A percentile compares a stretch with the other conserved stretches of the same genome.
phyloP scores from a whole-genome alignment of 2,888 invertebrate genomes.

The Nomada lathburiana region DNA sequence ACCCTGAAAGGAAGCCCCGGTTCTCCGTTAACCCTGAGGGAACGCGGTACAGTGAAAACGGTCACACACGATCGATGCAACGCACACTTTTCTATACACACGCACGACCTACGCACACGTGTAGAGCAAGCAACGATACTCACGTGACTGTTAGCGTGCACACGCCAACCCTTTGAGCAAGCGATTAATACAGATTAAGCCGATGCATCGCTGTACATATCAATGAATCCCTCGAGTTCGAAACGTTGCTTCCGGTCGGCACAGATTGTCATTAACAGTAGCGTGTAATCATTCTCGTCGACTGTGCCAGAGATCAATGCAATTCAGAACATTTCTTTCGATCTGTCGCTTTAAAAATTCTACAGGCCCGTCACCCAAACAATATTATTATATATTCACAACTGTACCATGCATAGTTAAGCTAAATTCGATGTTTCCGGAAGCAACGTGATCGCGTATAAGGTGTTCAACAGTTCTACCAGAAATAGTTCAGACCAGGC shows the following conservation, averaged over 20 bases:
- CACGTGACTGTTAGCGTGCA: constrained; percentile 56
- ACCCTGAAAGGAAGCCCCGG: constrained; percentile 62
- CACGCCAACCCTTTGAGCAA: constrained; percentile 53
- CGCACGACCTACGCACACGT: constrained; percentile 28
- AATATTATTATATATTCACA: background rate
- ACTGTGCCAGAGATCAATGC: background rate
- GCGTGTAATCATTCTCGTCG: background rate
- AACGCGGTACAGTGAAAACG: constrained; percentile 26
- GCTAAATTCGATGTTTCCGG: background rate
- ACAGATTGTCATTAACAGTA: background rate
- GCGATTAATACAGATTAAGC: constrained; percentile 49
- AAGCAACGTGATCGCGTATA: constrained; percentile 32
- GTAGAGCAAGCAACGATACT: constrained; percentile 51
- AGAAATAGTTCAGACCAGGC: constrained; percentile 10
- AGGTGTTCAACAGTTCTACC: constrained; percentile 16
- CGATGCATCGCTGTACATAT: constrained; percentile 28
- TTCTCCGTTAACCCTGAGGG: constrained; percentile 54
- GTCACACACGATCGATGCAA: constrained; percentile 51
- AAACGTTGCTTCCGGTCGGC: constrained; percentile 40
- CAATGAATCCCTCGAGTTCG: constrained; percentile 23
- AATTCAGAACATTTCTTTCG: too few relatives aligned
- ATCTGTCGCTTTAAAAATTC: background rate
- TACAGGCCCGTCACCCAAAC: constrained; percentile 13
- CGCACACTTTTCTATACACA: constrained; percentile 37
- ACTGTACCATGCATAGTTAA: constrained; percentile 13